These are phyloP conservation scores for Columba janthina DNA, from an alignment of 2,113 vertebrate species.

Conservation along the genomic window DNA sequence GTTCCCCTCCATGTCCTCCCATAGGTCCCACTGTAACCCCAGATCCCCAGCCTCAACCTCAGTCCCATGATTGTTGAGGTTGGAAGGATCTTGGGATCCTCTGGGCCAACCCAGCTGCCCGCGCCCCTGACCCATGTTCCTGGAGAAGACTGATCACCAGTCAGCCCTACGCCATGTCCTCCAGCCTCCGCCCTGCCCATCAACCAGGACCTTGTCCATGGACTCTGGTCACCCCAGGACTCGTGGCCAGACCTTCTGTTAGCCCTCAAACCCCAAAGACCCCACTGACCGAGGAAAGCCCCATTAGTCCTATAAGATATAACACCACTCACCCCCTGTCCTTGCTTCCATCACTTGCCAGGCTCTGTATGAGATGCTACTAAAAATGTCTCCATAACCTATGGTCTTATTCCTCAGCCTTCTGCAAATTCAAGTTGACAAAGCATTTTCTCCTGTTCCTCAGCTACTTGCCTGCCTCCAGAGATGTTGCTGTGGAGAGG, in stretches of 20 bases:
- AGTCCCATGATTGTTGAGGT: neutral
- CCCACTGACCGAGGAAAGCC: neutral
- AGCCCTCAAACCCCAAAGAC: neutral
- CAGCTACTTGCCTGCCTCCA: neutral
- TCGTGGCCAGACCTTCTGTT: neutral
- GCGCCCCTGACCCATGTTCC: fast-evolving
- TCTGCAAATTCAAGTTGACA: neutral
- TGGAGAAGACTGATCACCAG: neutral
- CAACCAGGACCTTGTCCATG: neutral
- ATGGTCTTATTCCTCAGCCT: neutral
- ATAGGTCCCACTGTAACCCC: neutral
- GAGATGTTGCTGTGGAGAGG: neutral
- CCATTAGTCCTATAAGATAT: neutral
- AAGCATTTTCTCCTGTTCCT: neutral
- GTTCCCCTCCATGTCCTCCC: fast-evolving
- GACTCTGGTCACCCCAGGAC: neutral
- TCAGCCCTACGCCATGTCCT: neutral
- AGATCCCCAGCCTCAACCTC: neutral
- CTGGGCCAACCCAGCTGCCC: neutral
- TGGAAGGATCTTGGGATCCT: neutral
- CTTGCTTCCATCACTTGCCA: neutral
- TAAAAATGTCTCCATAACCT: neutral
- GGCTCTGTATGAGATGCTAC: neutral
- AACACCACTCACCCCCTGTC: neutral
- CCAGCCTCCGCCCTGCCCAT: neutral